A percentile compares a stretch with the other conserved stretches of the same genome.
Evolutionary conservation across 1,140 invertebrate genomes (phyloP).

Genomic region (Bombus terrestris): DNA sequence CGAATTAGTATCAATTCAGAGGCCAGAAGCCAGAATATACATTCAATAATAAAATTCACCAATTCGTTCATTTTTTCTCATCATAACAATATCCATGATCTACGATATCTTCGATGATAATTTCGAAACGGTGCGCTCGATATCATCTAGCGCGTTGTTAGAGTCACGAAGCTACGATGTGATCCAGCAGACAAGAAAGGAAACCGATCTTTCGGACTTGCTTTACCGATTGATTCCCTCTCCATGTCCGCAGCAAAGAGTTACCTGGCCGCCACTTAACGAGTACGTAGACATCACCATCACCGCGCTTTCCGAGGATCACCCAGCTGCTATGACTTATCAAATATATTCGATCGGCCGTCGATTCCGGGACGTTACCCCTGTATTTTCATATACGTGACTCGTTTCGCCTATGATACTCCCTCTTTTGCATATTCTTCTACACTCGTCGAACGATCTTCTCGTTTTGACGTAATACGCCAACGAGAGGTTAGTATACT

Average conservation of each 20-base stretch:
- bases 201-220: slow-evolving; percentile 72
- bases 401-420: slow-evolving; percentile 16
- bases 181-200: slow-evolving; percentile 60
- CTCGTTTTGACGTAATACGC: background rate
- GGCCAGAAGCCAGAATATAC: slow-evolving; percentile 52
- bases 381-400: slow-evolving; percentile 45
- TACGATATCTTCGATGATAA: slow-evolving; percentile 64
- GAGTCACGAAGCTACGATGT: slow-evolving; percentile 69
- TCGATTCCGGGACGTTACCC: slow-evolving; percentile 33
- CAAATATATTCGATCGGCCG: slow-evolving; percentile 41
- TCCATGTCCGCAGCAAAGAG: slow-evolving; percentile 16
- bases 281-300: slow-evolving; percentile 44
- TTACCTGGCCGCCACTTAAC: slow-evolving; percentile 29
- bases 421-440: background rate
- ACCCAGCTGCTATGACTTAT: slow-evolving; percentile 37
- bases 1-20: background rate
- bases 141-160: slow-evolving; percentile 68
- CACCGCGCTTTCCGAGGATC: slow-evolving; percentile 32
- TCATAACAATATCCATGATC: slow-evolving; percentile 72
- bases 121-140: slow-evolving; percentile 68
- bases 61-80: slow-evolving; percentile 35
- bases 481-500: background rate
- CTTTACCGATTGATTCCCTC: slow-evolving; percentile 70
- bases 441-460: background rate
- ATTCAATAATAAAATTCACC: background rate